Percentiles rank a stretch among this genome's conserved stretches.
These are phyloP conservation scores for Hylaeus volcanicus DNA, from an alignment of 1,140 invertebrate genomes.

Conservation along the genomic window DNA sequence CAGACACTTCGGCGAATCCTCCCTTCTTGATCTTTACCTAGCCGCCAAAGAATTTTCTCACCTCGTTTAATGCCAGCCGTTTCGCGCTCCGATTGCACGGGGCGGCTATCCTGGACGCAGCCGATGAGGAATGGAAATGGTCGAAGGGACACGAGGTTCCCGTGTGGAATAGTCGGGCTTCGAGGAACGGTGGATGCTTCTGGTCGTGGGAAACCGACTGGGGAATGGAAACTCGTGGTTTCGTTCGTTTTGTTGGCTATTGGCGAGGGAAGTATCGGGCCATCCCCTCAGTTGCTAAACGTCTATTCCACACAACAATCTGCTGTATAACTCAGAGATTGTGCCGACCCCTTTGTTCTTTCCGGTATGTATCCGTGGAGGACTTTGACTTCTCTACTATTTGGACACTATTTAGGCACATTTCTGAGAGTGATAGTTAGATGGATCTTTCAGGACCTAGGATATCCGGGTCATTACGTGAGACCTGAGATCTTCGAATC, in stretches of 20 bases:
- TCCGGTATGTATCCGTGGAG: too few relatives aligned
- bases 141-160: background rate
- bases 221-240: background rate
- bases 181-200: background rate
- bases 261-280: background rate
- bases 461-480: too few relatives aligned
- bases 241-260: background rate
- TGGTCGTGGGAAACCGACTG: conserved; percentile 3
- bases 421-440: too few relatives aligned
- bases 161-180: background rate
- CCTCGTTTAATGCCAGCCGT: conserved; percentile 48
- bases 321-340: too few relatives aligned
- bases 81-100: conserved; percentile 38
- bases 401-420: too few relatives aligned
- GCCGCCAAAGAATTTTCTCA: conserved; percentile 67
- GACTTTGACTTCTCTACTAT: too few relatives aligned
- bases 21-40: conserved; percentile 17
- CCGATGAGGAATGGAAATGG: background rate
- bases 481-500: too few relatives aligned
- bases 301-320: too few relatives aligned
- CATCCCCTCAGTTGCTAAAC: too few relatives aligned
- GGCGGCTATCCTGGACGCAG: background rate
- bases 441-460: too few relatives aligned
- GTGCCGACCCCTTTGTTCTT: too few relatives aligned
- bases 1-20: conserved; percentile 42